Evolutionary conservation across 1,140 invertebrate genomes (phyloP).

Genomic region (Oncopeltus fasciatus): DNA sequence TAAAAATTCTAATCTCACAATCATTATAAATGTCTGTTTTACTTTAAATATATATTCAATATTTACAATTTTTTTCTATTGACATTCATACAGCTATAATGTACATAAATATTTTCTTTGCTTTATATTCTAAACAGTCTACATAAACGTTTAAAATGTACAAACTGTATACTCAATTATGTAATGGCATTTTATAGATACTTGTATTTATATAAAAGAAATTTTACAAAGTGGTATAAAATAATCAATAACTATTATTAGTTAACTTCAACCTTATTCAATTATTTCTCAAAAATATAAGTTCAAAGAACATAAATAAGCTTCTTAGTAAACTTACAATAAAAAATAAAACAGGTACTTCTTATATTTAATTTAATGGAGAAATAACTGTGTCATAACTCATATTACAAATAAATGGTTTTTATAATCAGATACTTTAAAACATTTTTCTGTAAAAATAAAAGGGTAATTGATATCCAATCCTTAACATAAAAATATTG

Average conservation of each 20-base stretch:
- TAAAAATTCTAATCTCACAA: conserved; percentile 18
- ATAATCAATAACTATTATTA: not conserved
- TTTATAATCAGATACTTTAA: too few species aligned
- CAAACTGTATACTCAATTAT: conserved; percentile 13
- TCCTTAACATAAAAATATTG: too few species aligned
- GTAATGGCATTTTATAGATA: not conserved
- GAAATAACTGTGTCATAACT: too few species aligned
- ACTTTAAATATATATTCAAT: conserved; percentile 16
- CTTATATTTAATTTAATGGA: too few species aligned
- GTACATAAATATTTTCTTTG: conserved; percentile 15
- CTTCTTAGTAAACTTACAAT: too few species aligned
- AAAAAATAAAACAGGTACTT: too few species aligned
- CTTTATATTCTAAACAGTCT: conserved; percentile 15
- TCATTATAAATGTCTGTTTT: conserved; percentile 15
- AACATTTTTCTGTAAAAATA: too few species aligned
- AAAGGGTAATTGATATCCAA: too few species aligned
- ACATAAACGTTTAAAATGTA: conserved; percentile 14
- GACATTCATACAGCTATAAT: conserved; percentile 15
- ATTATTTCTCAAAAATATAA: not conserved
- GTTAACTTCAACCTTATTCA: not conserved
- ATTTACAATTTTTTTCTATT: conserved; percentile 18
- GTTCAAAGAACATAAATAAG: too few species aligned
- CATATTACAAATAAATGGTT: too few species aligned
- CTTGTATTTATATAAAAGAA: not conserved
- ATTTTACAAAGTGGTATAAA: not conserved